Evolutionary conservation across 2,888 invertebrate species (phyloP).

Genomic region (Nemotelus pantherinus): DNA sequence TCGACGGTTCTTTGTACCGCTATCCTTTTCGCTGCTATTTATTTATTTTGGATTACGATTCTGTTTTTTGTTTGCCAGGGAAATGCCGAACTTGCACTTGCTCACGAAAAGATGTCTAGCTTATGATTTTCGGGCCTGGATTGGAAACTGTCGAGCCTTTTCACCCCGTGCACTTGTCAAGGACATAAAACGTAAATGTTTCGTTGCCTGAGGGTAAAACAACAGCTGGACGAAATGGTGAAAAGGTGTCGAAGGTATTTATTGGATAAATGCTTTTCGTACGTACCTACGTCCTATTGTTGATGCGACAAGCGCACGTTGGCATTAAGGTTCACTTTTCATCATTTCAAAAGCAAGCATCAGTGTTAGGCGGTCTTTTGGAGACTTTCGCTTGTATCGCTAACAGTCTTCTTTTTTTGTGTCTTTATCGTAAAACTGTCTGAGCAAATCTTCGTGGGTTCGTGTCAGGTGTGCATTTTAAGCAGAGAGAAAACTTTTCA

Average conservation of each 20-base stretch:
- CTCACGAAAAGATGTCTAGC: background rate
- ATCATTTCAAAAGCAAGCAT: conserved; percentile 13
- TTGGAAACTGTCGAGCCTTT: background rate
- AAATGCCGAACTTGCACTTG: background rate
- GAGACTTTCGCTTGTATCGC: background rate
- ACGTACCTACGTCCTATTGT: background rate
- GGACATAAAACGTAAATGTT: conserved; percentile 45
- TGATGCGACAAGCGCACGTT: background rate
- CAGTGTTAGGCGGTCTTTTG: conserved; percentile 18
- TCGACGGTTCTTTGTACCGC: conserved; percentile 11
- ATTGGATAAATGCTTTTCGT: conserved; percentile 44
- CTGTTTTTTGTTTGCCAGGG: conserved; percentile 34
- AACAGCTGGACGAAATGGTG: conserved; percentile 51
- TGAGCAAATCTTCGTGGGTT: conserved; percentile 37
- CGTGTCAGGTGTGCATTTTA: conserved; percentile 32
- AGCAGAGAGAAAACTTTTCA: conserved; percentile 29
- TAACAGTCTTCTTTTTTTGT: conserved; percentile 19
- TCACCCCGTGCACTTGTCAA: conserved; percentile 4
- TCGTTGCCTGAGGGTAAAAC: conserved; percentile 47
- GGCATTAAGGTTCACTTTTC: conserved; percentile 14
- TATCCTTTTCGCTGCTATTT: conserved; percentile 48
- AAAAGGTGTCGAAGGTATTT: conserved; percentile 52
- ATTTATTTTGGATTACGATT: conserved; percentile 48
- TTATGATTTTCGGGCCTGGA: too few species aligned
- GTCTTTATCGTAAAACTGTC: background rate